Evolutionary conservation across 2,888 invertebrate species (phyloP).

Genomic region (Keiferia lycopersicella): DNA sequence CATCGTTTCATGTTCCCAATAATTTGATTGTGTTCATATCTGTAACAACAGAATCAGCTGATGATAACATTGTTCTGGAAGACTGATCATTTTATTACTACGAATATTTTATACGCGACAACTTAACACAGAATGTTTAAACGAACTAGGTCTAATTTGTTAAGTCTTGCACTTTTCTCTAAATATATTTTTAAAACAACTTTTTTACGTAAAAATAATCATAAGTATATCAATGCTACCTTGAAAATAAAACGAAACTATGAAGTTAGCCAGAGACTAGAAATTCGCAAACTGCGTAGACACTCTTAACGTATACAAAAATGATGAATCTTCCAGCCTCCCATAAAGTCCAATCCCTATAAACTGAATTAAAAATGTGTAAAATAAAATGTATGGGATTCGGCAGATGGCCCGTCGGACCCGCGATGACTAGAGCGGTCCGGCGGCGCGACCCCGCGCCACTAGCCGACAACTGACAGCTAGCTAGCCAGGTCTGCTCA

Average conservation of each 20-base stretch:
- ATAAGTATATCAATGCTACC: too few species aligned
- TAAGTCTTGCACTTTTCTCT: too few species aligned
- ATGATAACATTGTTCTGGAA: neutral
- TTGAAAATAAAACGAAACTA: too few species aligned
- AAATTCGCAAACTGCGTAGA: too few species aligned
- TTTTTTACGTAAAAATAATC: too few species aligned
- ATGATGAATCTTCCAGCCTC: neutral
- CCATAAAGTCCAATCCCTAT: neutral
- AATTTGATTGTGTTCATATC: neutral
- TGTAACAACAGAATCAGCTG: neutral
- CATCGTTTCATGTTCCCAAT: slow-evolving; percentile 6
- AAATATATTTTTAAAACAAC: too few species aligned
- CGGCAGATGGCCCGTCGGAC: slow-evolving; percentile 71
- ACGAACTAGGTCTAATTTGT: neutral
- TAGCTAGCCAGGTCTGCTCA: slow-evolving; percentile 68
- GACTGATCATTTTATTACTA: neutral
- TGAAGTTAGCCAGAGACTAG: too few species aligned
- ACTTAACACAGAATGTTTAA: neutral
- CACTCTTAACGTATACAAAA: neutral
- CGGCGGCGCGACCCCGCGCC: slow-evolving; percentile 69
- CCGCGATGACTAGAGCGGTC: slow-evolving; percentile 80
- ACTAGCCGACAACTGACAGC: slow-evolving; percentile 63
- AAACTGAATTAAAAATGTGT: neutral
- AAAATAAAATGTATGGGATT: slow-evolving; percentile 27
- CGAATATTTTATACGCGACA: neutral